Conservation (phyloP, 2,113 vertebrate species). For the Pseudorectes ferrugineus region DNA sequence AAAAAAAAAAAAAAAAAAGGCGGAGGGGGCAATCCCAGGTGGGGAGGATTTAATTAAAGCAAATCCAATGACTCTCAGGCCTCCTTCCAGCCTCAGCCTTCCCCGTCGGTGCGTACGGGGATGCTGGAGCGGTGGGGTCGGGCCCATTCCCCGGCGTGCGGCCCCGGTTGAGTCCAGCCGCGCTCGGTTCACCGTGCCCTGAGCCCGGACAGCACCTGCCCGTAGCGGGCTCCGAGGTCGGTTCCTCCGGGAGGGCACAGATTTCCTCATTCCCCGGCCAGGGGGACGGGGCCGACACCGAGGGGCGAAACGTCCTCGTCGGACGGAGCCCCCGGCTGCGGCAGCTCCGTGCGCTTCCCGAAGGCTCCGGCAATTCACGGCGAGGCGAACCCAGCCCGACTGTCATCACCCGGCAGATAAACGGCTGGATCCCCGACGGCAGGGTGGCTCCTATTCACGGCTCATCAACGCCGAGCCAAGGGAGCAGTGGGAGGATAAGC, state of each 20-base stretch:
- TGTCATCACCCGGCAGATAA: conserved; percentile 74
- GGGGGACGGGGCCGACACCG: too few relatives aligned
- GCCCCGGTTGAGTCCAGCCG: background rate
- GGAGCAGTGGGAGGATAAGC: conserved; percentile 53
- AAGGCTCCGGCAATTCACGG: conserved; percentile 65
- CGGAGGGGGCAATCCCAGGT: too few relatives aligned
- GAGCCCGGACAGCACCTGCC: background rate
- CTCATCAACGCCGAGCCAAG: conserved; percentile 60
- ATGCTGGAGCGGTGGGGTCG: background rate
- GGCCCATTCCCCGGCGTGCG: background rate
- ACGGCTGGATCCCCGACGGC: conserved; percentile 64
- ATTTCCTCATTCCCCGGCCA: background rate
- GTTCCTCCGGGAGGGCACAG: fast-evolving
- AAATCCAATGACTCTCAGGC: background rate
- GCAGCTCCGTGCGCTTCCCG: conserved; percentile 59
- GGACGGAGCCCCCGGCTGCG: background rate
- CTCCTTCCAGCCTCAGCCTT: background rate
- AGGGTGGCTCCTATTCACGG: conserved; percentile 58
- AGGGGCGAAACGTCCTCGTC: background rate
- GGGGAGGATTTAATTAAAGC: background rate
- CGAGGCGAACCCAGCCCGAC: conserved; percentile 47
- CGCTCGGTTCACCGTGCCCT: background rate
- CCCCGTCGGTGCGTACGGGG: background rate
- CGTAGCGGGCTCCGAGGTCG: background rate
- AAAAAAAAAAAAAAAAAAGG: background rate